Evolutionary conservation across 2,113 vertebrate genomes (phyloP), one percentile per base, ranked within the genome.

Genomic region (Dicrurus megarhynchus): DNA sequence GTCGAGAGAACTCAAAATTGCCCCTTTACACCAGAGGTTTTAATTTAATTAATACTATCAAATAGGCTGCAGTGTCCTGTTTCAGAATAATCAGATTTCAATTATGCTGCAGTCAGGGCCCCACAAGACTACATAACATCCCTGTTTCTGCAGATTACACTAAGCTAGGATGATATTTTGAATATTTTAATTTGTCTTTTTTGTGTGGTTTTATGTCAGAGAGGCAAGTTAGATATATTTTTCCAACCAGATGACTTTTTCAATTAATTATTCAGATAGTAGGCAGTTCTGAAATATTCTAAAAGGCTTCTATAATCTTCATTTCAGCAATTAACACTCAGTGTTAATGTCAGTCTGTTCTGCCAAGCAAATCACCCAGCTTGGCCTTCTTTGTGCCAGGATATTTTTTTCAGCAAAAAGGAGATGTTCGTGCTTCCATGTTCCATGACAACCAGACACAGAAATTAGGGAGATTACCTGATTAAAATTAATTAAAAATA

Each of bases 81-180:
- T 91, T 81, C 89, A 95, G 87, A 96, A 61, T 95, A 95, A 91
- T 95, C 68, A 16, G 32, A 91, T 93, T 94, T 91, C 76, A 95
- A 67, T 95, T 95, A 93, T 77, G 32, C 33, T 64, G 63, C 35
- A 67, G 71, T 32, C 74, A 74, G 35, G 47, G 56, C 73, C 75
- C 23, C 60, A 80, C 41, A 94, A 89, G 59, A 74, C 80, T 42
- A 63, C 41, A 41, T 59, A 94, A 85, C 65, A 84, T 57, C 32
- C 64, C 16, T 57, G 6, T 75, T 92, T 94, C 78, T 90, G 56
- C 49, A 81, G 71, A 87, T 90, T 84, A 69, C 71, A 32, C 60
- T 69, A 76, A 56, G 10, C 35, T 71, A 53, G 60, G 26, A 27
- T 53, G 47, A 47, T 71, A 65, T 75, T 92, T 95, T 75, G 37